Base-by-base conservation (phyloP, 2,888 invertebrate species). In the Scaptomyza polygonia region DNA sequence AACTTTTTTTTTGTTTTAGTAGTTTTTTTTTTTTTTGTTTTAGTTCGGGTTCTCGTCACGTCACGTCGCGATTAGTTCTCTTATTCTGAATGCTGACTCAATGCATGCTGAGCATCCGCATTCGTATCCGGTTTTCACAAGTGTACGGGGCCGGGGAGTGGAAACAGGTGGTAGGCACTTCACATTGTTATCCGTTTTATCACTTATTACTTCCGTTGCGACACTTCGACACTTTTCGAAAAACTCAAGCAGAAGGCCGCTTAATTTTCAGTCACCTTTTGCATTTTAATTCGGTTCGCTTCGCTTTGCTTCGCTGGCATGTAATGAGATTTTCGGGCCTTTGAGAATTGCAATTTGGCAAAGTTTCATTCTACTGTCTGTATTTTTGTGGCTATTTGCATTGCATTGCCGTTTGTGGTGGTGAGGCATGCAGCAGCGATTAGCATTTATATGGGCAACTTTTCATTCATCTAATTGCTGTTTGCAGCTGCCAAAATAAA, bases 201-300 rank as follows among this genome's bases (percentile, higher is more conserved):
- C 82, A 88, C 88, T 83, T 83, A 88, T 85, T 84, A 88, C 88
- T 63, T 84, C 84, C 88, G 88, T 64, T 80, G 72, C 66, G 78
- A 82, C 81, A 80, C 62, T 67, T 64, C 66, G 78, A 82, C 81
- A 80, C 62, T 67, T 64, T 64, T 39, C 3, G 8, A 36, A 32
- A 56, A 32, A 56, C 59, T 56, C 18, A 39, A 51, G 36, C 36
- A 45, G 53, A 49, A 44, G 43, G 43, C 16, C 59, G 74, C 72
- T 76, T 82, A 83, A 84, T 84, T 79, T 79, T 69, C 57, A 63
- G 48, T 71, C 82, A 79, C 82, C 82, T 76, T 84, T 79, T 79
- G 84, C 78, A 84, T 83, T 83, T 79, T 83, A 83, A 84, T 83
- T 64, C 55, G 21, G 16, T n/a, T n/a, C n/a, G n/a, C n/a, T n/a